Percentiles rank a stretch among this genome's conserved stretches.
Evolutionary conservation across 2,113 vertebrate species (phyloP).

Genomic region (Megaleporinus macrocephalus): DNA sequence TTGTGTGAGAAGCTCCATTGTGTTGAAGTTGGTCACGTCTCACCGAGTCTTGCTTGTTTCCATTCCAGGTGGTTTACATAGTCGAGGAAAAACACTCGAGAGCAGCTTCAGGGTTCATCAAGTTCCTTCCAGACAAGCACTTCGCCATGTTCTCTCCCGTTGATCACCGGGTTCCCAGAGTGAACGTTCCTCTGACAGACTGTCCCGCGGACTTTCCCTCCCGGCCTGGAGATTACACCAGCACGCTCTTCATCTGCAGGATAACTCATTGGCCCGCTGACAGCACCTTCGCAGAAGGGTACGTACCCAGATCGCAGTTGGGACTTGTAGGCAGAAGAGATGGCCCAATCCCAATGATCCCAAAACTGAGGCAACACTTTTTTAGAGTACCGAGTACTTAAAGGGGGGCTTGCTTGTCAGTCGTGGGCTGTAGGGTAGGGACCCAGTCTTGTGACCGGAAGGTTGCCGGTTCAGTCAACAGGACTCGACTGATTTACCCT

Average conservation of each 20-base stretch:
- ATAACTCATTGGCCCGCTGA: constrained; percentile 90
- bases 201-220: constrained; percentile 86
- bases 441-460: too few species aligned
- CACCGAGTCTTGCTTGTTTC: constrained; percentile 26
- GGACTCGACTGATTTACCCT: too few species aligned
- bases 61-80: constrained; percentile 90
- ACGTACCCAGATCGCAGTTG: constrained; percentile 52
- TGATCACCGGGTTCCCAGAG: constrained; percentile 93
- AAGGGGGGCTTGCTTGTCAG: too few species aligned
- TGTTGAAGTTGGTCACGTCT: too few species aligned
- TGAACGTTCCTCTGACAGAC: constrained; percentile 85
- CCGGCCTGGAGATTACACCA: constrained; percentile 83
- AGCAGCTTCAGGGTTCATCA: constrained; percentile 90
- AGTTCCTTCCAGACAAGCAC: constrained; percentile 87
- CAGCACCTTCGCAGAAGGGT: constrained; percentile 94
- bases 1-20: too few species aligned
- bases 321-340: too few species aligned
- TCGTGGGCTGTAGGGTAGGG: too few species aligned
- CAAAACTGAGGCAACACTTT: too few species aligned
- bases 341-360: too few species aligned
- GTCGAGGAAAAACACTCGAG: constrained; percentile 93
- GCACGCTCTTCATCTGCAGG: constrained; percentile 89
- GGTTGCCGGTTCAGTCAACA: too few species aligned
- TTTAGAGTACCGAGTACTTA: too few species aligned
- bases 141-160: constrained; percentile 93